Conservation (phyloP, 2,888 invertebrate genomes). For the Erebia aethiops region DNA sequence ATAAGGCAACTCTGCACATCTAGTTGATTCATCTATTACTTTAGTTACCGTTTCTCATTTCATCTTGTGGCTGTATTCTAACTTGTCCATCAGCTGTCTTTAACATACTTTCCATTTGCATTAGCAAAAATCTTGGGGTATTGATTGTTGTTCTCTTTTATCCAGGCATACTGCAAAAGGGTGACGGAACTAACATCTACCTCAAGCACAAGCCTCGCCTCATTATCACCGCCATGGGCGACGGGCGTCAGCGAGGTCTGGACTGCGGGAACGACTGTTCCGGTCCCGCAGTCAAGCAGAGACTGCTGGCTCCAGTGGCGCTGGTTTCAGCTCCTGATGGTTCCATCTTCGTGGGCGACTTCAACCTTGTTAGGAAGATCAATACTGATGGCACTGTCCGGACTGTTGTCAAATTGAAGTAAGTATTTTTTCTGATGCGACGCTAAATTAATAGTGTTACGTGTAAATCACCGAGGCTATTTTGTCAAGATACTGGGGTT, state of each 20-base stretch:
- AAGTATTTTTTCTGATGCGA: constrained; percentile 59
- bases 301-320: constrained; percentile 95
- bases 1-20: neutral
- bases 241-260: constrained; percentile 93
- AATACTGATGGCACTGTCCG: constrained; percentile 92
- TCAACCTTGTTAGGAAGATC: constrained; percentile 95
- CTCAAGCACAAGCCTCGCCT: constrained; percentile 96
- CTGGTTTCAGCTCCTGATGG: constrained; percentile 96
- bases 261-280: constrained; percentile 91
- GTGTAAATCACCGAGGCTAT: too few relatives aligned
- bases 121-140: too few relatives aligned
- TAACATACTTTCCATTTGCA: too few relatives aligned
- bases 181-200: constrained; percentile 98
- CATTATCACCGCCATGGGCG: constrained; percentile 95
- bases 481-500: too few relatives aligned
- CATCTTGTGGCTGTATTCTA: too few relatives aligned
- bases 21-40: too few relatives aligned
- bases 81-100: too few relatives aligned
- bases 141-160: constrained; percentile 28
- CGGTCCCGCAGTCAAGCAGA: constrained; percentile 90
- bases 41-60: too few relatives aligned
- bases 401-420: constrained; percentile 92
- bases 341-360: constrained; percentile 96
- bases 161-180: constrained; percentile 96
- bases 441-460: too few relatives aligned